phyloP scores from a whole-genome alignment of 2,888 invertebrate genomes.

The Campaea margaritaria region DNA sequence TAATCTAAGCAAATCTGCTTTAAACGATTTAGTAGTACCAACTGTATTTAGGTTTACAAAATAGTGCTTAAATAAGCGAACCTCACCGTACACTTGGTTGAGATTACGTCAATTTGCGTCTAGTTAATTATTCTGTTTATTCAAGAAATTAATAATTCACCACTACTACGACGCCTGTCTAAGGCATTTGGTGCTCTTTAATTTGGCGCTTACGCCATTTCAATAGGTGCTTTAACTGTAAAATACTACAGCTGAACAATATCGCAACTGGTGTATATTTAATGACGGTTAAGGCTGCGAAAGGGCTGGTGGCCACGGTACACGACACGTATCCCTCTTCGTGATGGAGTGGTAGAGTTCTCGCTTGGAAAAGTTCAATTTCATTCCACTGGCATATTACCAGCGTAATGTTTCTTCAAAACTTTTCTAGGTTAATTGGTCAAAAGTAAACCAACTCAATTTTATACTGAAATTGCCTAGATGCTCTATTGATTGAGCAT shows the following conservation, averaged over 20 bases:
- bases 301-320: not conserved
- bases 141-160: not conserved
- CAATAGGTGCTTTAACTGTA: not conserved
- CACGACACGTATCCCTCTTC: too few relatives aligned
- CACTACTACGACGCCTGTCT: not conserved
- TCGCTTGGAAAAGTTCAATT: too few relatives aligned
- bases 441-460: too few relatives aligned
- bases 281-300: not conserved
- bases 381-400: too few relatives aligned
- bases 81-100: not conserved
- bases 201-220: slow-evolving; percentile 2
- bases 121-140: not conserved
- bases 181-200: not conserved
- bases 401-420: too few relatives aligned
- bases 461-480: too few relatives aligned
- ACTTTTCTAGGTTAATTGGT: too few relatives aligned
- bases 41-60: too few relatives aligned
- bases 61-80: too few relatives aligned
- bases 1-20: not conserved
- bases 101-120: slow-evolving; percentile 1
- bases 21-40: not conserved
- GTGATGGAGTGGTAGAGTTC: too few relatives aligned
- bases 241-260: not conserved
- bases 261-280: slow-evolving; percentile 2
- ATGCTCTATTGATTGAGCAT: too few relatives aligned